Percentiles rank a stretch among this genome's conserved stretches.
phyloP scores from a whole-genome alignment of 2,888 invertebrate genomes.

The Nowickia ferox region DNA sequence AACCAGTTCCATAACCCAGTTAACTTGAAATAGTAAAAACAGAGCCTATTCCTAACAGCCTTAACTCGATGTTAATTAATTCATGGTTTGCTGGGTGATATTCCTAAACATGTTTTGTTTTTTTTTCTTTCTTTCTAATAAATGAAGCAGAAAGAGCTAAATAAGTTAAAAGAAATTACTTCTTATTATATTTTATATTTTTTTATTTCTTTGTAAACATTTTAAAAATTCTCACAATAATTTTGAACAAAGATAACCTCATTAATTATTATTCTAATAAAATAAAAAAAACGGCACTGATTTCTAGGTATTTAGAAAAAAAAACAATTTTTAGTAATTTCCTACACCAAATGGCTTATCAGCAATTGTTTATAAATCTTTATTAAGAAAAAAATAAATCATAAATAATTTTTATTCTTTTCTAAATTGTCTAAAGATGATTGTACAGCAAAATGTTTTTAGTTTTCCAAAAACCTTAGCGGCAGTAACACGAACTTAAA shows the following conservation, averaged over 20 bases:
- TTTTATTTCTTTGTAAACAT: constrained; percentile 34
- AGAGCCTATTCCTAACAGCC: background rate
- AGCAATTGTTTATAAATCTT: constrained; percentile 14
- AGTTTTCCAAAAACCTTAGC: constrained; percentile 32
- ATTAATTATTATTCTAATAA: constrained; percentile 33
- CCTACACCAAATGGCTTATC: constrained; percentile 40
- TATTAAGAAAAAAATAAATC: constrained; percentile 15
- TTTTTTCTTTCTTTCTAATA: background rate
- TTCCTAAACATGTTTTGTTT: background rate
- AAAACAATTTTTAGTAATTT: constrained; percentile 16
- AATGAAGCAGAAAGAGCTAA: constrained; percentile 9
- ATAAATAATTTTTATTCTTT: background rate
- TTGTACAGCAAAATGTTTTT: background rate
- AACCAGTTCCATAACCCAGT: constrained; percentile 6
- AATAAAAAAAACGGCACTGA: constrained; percentile 1
- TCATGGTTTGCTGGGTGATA: background rate
- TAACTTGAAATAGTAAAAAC: background rate
- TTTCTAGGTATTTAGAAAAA: constrained; percentile 56
- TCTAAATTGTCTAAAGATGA: constrained; percentile 19
- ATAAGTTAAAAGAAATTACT: background rate
- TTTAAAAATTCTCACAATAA: constrained; percentile 38
- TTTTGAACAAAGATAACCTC: constrained; percentile 61
- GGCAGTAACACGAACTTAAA: constrained; percentile 22
- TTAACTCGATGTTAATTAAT: background rate
- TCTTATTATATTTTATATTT: background rate